Conservation (phyloP, 1,140 invertebrate genomes). For the Mycetomoellerius zeteki region DNA sequence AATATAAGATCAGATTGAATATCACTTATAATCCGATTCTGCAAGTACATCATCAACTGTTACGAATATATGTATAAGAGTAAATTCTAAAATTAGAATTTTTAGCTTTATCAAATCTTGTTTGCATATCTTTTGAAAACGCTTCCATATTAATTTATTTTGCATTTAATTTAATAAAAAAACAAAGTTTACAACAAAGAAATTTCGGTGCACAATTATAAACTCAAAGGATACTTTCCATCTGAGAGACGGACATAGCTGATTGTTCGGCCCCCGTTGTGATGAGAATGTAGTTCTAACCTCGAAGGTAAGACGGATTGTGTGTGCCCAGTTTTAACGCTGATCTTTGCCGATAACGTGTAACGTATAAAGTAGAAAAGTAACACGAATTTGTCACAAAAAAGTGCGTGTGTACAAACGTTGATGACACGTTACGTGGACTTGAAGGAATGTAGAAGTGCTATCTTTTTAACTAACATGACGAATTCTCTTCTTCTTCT, state of each 20-base stretch:
- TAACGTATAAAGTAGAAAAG: background rate
- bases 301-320: conserved; percentile 47
- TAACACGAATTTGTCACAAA: background rate
- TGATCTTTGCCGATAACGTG: background rate
- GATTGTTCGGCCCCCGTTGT: conserved; percentile 92
- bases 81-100: background rate
- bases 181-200: background rate
- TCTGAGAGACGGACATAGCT: conserved; percentile 92
- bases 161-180: background rate
- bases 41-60: background rate
- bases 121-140: background rate
- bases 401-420: background rate
- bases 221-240: conserved; percentile 94
- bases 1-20: no score
- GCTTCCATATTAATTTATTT: no score
- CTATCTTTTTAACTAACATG: background rate
- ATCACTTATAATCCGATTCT: background rate
- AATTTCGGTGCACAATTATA: background rate
- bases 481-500: no score
- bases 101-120: background rate
- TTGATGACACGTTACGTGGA: background rate
- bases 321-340: background rate
- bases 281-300: conserved; percentile 81
- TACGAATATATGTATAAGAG: background rate
- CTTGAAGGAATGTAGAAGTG: background rate